These are phyloP conservation scores for Ptychochromis oligacanthus DNA, from an alignment of 2,113 vertebrate species.

Conservation along the genomic window DNA sequence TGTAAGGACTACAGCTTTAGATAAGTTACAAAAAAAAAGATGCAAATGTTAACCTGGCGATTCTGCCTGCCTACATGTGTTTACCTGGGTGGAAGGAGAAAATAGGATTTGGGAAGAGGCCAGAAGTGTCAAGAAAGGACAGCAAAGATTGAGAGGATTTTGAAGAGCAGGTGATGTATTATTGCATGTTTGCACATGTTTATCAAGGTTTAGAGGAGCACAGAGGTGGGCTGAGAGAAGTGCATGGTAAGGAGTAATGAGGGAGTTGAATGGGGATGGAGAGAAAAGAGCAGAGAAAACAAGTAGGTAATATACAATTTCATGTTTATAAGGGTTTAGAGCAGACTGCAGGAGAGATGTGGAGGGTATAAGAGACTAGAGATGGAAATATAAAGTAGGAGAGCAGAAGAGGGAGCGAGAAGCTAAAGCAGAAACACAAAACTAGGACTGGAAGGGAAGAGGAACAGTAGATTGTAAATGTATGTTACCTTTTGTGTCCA, in stretches of 20 bases:
- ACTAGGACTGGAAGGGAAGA: background rate
- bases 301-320: background rate
- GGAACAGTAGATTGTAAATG: background rate
- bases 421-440: background rate
- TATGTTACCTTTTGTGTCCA: background rate
- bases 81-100: slow-evolving; percentile 11
- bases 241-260: background rate
- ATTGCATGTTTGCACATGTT: slow-evolving; percentile 11
- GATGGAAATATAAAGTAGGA: background rate
- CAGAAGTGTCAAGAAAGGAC: background rate
- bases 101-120: slow-evolving; percentile 11
- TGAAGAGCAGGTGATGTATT: slow-evolving; percentile 22
- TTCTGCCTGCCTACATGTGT: slow-evolving; percentile 13
- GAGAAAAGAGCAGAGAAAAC: background rate
- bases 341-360: background rate
- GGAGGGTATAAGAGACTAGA: background rate
- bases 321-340: background rate
- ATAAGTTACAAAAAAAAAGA: background rate
- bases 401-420: background rate
- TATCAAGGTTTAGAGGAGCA: background rate
- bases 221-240: background rate
- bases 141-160: background rate
- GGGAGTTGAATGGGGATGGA: background rate
- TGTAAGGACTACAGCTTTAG: background rate
- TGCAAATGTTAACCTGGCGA: background rate